Percentiles rank a stretch among this genome's conserved stretches.
Conservation (phyloP, 2,888 invertebrate genomes). For the Sussaba pulchella region DNA sequence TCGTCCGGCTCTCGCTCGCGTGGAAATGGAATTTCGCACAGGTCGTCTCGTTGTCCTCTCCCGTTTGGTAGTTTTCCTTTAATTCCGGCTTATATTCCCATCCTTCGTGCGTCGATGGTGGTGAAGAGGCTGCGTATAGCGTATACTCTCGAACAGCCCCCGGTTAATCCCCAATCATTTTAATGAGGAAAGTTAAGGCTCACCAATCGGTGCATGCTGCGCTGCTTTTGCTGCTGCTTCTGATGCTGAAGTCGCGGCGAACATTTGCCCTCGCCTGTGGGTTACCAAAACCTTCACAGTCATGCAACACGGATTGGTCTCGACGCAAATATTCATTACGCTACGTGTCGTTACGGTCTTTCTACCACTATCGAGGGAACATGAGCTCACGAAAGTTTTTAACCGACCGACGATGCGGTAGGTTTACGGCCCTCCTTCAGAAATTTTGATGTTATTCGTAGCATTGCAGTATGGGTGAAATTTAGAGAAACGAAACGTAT, state of each 20-base stretch:
- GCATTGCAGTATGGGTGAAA: neutral
- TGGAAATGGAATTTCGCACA: constrained; percentile 17
- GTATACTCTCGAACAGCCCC: constrained; percentile 50
- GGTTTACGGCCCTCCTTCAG: neutral
- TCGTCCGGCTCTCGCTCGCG: neutral
- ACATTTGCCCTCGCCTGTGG: constrained; percentile 28
- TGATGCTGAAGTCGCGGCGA: constrained; percentile 12
- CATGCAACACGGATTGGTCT: constrained; percentile 29
- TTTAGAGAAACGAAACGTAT: too few species aligned
- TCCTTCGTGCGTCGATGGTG: constrained; percentile 24
- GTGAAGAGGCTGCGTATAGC: constrained; percentile 16
- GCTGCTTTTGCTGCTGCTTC: neutral
- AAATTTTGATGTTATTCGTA: neutral
- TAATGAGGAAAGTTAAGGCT: constrained; percentile 70
- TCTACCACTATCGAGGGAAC: neutral
- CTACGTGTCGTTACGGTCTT: constrained; percentile 60
- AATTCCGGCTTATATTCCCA: constrained; percentile 54
- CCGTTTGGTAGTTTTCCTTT: constrained; percentile 43
- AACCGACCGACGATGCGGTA: neutral
- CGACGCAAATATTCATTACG: constrained; percentile 71
- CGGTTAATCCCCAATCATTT: constrained; percentile 70
- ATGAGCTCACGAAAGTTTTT: neutral
- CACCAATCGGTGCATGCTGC: constrained; percentile 56
- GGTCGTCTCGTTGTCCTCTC: neutral
- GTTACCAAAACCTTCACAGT: constrained; percentile 16